A percentile compares a stretch with the other conserved stretches of the same genome.
Conservation (phyloP, 2,888 invertebrate species). For the Cheilosia scutellata region DNA sequence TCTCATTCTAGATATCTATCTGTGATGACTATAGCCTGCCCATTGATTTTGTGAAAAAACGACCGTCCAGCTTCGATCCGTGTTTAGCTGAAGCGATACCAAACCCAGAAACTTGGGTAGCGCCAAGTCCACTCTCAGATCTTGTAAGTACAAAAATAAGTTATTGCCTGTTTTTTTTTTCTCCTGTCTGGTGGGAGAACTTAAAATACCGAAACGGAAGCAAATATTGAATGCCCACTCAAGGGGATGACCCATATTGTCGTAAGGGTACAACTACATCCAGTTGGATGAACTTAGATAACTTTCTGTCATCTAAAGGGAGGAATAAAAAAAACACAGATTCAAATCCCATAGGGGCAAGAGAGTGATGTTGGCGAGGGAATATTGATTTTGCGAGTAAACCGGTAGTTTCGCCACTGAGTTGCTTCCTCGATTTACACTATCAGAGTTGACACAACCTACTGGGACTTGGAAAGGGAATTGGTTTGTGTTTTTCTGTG, state of each 20-base stretch:
- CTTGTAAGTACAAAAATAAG: conserved; percentile 81
- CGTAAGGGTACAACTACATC: conserved; percentile 29
- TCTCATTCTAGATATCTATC: conserved; percentile 89
- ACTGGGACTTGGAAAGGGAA: conserved; percentile 24
- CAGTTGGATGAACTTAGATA: conserved; percentile 62
- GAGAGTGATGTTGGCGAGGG: not conserved
- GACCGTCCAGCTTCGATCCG: conserved; percentile 88
- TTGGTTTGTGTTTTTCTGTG: conserved; percentile 17
- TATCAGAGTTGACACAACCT: conserved; percentile 31
- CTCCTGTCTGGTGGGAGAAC: conserved; percentile 2
- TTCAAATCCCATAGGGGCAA: conserved; percentile 29
- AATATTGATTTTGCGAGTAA: conserved; percentile 56
- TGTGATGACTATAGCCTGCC: conserved; percentile 95
- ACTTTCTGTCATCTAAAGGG: conserved; percentile 45
- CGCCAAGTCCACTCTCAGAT: conserved; percentile 83
- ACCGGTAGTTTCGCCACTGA: conserved; percentile 31
- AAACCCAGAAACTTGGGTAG: conserved; percentile 83
- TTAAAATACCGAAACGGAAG: conserved; percentile 38
- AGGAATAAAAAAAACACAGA: conserved; percentile 5
- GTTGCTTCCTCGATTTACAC: conserved; percentile 26
- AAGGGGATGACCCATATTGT: conserved; percentile 48
- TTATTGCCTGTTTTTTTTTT: conserved; percentile 28
- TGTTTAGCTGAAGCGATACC: conserved; percentile 86
- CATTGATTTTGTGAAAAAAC: conserved; percentile 91
- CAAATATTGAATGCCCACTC: conserved; percentile 43